Conservation (phyloP, 2,113 vertebrate species). For the Greenwoodochromis staneri region DNA sequence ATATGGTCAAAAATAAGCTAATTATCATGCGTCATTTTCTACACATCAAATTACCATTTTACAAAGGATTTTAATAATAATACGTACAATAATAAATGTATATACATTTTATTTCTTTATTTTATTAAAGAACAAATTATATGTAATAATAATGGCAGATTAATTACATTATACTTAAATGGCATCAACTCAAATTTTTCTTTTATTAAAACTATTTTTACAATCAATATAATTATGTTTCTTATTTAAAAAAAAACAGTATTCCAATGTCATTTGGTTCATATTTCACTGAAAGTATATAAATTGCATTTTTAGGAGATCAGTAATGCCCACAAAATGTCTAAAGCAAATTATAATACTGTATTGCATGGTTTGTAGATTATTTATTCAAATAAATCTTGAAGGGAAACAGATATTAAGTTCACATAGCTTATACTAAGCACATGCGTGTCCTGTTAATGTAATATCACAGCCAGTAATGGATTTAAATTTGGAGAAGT, state of each 20-base stretch:
- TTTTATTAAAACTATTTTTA: neutral
- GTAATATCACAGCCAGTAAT: neutral
- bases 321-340: neutral
- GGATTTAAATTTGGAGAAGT: slow-evolving; percentile 10
- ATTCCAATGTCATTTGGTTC: neutral
- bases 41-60: neutral
- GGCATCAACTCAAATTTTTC: neutral
- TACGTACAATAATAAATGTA: neutral
- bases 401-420: neutral
- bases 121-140: neutral
- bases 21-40: neutral
- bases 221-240: neutral
- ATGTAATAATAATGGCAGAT: neutral
- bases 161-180: neutral
- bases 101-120: neutral
- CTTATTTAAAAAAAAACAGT: neutral
- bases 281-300: neutral
- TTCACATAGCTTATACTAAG: neutral
- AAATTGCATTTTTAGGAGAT: neutral
- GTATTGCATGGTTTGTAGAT: neutral
- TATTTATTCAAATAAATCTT: neutral
- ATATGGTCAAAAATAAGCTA: neutral
- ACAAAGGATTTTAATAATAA: neutral
- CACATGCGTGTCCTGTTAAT: neutral
- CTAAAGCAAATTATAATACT: neutral